Conservation (phyloP, 2,113 vertebrate species). For the Cephalophus harveyi region DNA sequence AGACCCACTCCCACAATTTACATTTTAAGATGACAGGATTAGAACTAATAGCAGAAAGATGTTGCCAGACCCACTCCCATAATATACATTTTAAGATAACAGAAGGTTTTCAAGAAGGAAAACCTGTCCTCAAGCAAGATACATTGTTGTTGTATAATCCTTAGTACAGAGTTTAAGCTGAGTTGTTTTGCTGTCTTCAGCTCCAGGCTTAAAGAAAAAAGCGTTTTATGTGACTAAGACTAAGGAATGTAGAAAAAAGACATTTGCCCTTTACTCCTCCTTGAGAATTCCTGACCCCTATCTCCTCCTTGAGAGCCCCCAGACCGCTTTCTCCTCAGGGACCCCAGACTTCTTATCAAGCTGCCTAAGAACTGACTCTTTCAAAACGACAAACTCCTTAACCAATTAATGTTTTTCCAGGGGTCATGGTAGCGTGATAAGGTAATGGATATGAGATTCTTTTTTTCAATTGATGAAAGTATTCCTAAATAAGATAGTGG, state of each 20-base stretch:
- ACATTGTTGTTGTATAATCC: background rate
- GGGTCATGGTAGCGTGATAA: background rate
- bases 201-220: background rate
- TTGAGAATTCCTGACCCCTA: background rate
- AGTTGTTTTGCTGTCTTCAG: background rate
- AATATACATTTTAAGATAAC: background rate
- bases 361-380: background rate
- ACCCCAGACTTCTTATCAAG: background rate
- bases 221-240: background rate
- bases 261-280: background rate
- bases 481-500: background rate
- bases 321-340: background rate
- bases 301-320: background rate
- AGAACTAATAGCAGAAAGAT: too few species aligned
- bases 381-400: background rate
- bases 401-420: background rate
- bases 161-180: background rate
- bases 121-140: background rate
- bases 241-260: background rate
- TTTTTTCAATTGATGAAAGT: background rate
- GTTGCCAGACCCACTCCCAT: background rate
- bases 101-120: background rate
- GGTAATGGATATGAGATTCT: background rate
- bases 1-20: background rate
- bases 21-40: background rate